Conservation (phyloP, 2,113 vertebrate genomes). For the Myotis davidii region DNA sequence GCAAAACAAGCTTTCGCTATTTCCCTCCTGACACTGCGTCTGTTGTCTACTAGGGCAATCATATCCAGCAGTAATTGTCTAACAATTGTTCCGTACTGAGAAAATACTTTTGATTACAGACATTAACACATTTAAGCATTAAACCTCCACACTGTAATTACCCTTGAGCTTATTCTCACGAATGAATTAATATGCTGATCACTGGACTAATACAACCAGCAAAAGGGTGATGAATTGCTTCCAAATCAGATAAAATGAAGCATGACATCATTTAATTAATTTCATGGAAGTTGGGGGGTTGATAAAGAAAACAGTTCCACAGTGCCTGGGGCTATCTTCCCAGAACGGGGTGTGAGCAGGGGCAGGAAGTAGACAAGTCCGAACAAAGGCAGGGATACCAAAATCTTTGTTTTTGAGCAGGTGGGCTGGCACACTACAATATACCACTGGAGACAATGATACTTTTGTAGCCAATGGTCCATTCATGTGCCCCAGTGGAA, state of each 20-base stretch:
- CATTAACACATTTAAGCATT: constrained; percentile 87
- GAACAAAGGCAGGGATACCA: background rate
- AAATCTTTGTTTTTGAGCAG: background rate
- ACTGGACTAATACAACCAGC: constrained; percentile 85
- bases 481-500: background rate
- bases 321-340: background rate
- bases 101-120: constrained; percentile 88
- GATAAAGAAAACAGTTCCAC: constrained; percentile 67
- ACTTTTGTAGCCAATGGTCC: background rate
- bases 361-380: background rate
- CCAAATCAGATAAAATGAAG: constrained; percentile 94
- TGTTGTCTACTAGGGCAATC: constrained; percentile 85
- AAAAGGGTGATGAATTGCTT: constrained; percentile 92
- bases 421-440: background rate
- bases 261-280: constrained; percentile 94
- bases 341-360: background rate
- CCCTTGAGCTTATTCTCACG: constrained; percentile 88
- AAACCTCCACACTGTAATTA: constrained; percentile 88
- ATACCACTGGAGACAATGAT: background rate
- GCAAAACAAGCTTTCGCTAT: constrained; percentile 77
- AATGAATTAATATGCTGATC: constrained; percentile 90
- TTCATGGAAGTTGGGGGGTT: constrained; percentile 80
- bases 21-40: constrained; percentile 78
- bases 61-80: constrained; percentile 86
- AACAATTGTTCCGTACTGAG: constrained; percentile 86